Evolutionary conservation across 2,888 invertebrate genomes (phyloP).

Genomic region (Hydraecia micacea): DNA sequence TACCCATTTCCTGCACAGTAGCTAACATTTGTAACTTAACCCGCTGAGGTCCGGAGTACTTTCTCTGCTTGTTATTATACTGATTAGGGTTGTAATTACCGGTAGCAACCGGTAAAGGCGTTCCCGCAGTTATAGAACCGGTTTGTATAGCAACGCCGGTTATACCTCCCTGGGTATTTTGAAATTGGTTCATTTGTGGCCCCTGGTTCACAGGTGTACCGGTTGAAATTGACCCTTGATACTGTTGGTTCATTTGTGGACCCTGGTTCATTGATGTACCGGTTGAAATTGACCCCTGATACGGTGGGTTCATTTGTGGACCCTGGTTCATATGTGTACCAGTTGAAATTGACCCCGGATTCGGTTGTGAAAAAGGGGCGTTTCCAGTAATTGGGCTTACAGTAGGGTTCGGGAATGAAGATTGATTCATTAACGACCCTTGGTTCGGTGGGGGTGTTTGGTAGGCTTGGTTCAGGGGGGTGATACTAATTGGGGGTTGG

Average conservation of each 20-base stretch:
- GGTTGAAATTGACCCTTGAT: slow-evolving; percentile 36
- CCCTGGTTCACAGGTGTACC: slow-evolving; percentile 25
- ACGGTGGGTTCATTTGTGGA: slow-evolving; percentile 9
- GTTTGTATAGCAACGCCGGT: slow-evolving; percentile 36
- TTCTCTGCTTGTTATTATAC: slow-evolving; percentile 83
- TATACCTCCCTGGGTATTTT: slow-evolving; percentile 46
- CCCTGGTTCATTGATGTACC: slow-evolving; percentile 25
- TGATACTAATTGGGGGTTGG: slow-evolving; percentile 32
- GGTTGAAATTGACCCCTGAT: slow-evolving; percentile 35
- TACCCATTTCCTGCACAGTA: slow-evolving; percentile 95
- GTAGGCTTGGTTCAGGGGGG: slow-evolving; percentile 38
- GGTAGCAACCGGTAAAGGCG: slow-evolving; percentile 66
- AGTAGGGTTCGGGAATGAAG: slow-evolving; percentile 35
- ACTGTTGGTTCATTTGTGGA: slow-evolving; percentile 12
- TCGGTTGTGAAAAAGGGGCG: slow-evolving; percentile 25
- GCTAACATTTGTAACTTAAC: slow-evolving; percentile 88
- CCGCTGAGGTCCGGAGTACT: slow-evolving; percentile 90
- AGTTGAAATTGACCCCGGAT: slow-evolving; percentile 35
- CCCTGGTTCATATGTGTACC: slow-evolving; percentile 26
- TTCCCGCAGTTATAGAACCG: slow-evolving; percentile 68
- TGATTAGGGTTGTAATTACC: slow-evolving; percentile 68
- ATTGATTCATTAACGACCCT: slow-evolving; percentile 47
- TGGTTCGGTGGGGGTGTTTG: slow-evolving; percentile 45
- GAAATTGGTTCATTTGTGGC: slow-evolving; percentile 34
- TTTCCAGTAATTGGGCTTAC: slow-evolving; percentile 25